These are phyloP conservation scores for Hirundo rustica DNA, from an alignment of 2,797 vertebrate genomes.

Conservation along the genomic window DNA sequence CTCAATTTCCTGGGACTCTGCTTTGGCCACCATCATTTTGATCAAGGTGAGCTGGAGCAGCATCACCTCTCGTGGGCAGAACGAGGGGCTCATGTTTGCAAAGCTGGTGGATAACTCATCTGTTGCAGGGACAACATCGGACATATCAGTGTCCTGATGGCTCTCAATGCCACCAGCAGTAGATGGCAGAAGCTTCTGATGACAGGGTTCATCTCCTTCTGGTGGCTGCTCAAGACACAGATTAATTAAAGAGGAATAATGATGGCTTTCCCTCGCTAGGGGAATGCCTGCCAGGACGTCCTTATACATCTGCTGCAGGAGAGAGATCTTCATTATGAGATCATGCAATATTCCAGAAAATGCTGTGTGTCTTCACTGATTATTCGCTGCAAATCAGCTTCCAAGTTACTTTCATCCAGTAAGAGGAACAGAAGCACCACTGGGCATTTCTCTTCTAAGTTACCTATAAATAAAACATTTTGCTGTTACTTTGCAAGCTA, in stretches of 20 bases:
- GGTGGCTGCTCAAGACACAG: neutral
- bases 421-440: neutral
- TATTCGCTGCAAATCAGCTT: neutral
- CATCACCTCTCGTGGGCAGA: slow-evolving; percentile 35
- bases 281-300: slow-evolving; percentile 67
- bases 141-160: neutral
- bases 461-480: slow-evolving; percentile 30
- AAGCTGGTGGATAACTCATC: neutral
- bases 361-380: neutral
- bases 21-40: slow-evolving; percentile 68
- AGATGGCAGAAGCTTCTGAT: neutral
- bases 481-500: neutral
- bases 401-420: neutral
- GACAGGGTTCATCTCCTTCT: neutral
- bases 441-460: neutral
- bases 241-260: slow-evolving; percentile 64
- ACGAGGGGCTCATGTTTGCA: neutral
- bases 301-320: slow-evolving; percentile 73
- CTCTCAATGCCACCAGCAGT: neutral
- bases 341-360: neutral
- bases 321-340: slow-evolving; percentile 18
- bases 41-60: slow-evolving; percentile 81
- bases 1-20: slow-evolving; percentile 36
- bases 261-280: slow-evolving; percentile 55
- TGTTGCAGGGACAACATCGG: neutral